Percentiles rank a stretch among this genome's conserved stretches.
These are phyloP conservation scores for Spisula solida DNA, from an alignment of 2,888 invertebrate species.

Conservation along the genomic window DNA sequence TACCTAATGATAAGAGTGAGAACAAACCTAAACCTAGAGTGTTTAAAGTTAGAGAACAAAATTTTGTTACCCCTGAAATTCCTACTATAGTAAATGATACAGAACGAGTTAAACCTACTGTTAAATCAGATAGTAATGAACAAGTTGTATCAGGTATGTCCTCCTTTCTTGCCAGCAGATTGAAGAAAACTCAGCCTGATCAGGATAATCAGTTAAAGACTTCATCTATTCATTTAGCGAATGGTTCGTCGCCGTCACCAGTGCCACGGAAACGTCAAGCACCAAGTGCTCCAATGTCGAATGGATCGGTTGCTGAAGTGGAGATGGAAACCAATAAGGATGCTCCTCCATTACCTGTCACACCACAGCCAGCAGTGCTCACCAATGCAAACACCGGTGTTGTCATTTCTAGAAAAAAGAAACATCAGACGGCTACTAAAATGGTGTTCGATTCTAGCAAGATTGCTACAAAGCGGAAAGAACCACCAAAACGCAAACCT, in stretches of 20 bases:
- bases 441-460: slow-evolving; percentile 76
- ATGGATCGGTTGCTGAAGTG: slow-evolving; percentile 41
- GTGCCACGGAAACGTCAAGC: slow-evolving; percentile 70
- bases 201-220: slow-evolving; percentile 63
- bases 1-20: background rate
- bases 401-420: slow-evolving; percentile 67
- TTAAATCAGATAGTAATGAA: slow-evolving; percentile 47
- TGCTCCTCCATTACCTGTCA: slow-evolving; percentile 62
- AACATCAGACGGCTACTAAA: slow-evolving; percentile 55
- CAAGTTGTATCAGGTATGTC: slow-evolving; percentile 75
- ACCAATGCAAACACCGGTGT: slow-evolving; percentile 80
- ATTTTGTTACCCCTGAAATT: slow-evolving; percentile 53
- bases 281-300: slow-evolving; percentile 52
- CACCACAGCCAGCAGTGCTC: slow-evolving; percentile 58
- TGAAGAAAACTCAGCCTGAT: slow-evolving; percentile 69
- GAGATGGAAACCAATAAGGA: slow-evolving; percentile 40
- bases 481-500: slow-evolving; percentile 69
- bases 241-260: slow-evolving; percentile 70
- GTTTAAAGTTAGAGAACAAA: slow-evolving; percentile 48
- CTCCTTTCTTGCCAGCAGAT: slow-evolving; percentile 74
- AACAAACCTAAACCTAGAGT: slow-evolving; percentile 39
- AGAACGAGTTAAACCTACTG: slow-evolving; percentile 37
- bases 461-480: slow-evolving; percentile 70
- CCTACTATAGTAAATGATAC: slow-evolving; percentile 17
- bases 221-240: slow-evolving; percentile 58